Evolutionary conservation across 2,888 invertebrate species (phyloP).

Genomic region (Zygothrica quintamaculata): DNA sequence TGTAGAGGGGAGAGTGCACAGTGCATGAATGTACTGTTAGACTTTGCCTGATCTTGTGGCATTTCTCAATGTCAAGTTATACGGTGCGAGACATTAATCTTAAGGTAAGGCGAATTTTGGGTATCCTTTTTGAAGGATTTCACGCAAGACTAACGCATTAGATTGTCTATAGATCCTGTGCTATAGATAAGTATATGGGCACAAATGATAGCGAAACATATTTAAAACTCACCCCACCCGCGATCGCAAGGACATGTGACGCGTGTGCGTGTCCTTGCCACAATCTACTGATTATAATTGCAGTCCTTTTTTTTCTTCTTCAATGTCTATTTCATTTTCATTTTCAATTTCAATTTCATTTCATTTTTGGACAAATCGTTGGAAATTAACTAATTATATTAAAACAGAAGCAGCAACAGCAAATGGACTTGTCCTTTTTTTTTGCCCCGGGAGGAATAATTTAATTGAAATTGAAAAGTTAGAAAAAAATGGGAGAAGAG

Average conservation of each 20-base stretch:
- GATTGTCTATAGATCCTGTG: constrained; percentile 32
- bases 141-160: constrained; percentile 58
- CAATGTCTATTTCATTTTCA: too few species aligned
- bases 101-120: constrained; percentile 45
- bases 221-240: constrained; percentile 24
- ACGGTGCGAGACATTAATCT: constrained; percentile 60
- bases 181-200: constrained; percentile 35
- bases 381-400: constrained; percentile 74
- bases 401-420: constrained; percentile 21
- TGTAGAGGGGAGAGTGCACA: constrained; percentile 3
- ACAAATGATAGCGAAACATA: constrained; percentile 16
- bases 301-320: constrained; percentile 52
- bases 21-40: constrained; percentile 3
- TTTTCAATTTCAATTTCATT: too few species aligned
- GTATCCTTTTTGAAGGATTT: constrained; percentile 48
- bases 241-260: constrained; percentile 47
- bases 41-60: constrained; percentile 24
- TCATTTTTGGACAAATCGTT: constrained; percentile 66
- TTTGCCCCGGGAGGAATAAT: constrained; percentile 51
- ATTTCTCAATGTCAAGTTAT: constrained; percentile 70
- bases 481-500: constrained; percentile 28
- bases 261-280: constrained; percentile 55
- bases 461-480: constrained; percentile 68
- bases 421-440: constrained; percentile 29
- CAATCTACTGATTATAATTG: constrained; percentile 59